These are phyloP conservation scores for Oscheius sp. DNA, from an alignment of 2,888 invertebrate genomes.

Conservation along the genomic window DNA sequence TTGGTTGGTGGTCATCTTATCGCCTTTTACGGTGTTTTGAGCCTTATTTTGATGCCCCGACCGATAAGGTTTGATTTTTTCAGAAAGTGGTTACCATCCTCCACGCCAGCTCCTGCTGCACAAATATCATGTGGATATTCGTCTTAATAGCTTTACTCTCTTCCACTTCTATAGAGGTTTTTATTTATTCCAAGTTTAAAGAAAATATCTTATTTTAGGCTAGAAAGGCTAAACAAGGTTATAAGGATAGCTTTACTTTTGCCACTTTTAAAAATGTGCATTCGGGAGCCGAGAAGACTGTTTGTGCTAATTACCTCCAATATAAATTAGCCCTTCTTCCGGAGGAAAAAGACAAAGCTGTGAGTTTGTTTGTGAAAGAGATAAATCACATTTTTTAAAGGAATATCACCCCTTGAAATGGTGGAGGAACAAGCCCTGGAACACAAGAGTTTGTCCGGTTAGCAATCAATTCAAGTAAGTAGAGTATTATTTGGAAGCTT, in stretches of 20 bases:
- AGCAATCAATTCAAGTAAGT: neutral
- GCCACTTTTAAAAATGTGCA: neutral
- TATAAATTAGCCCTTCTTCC: constrained; percentile 39
- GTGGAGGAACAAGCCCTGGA: constrained; percentile 26
- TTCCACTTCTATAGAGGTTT: neutral
- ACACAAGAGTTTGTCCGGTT: constrained; percentile 34
- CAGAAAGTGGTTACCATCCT: too few relatives aligned
- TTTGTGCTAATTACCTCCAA: constrained; percentile 66
- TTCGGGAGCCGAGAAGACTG: constrained; percentile 7
- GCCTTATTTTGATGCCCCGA: too few relatives aligned
- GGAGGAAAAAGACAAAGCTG: constrained; percentile 34
- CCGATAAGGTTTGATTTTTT: too few relatives aligned
- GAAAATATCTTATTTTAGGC: constrained; percentile 21
- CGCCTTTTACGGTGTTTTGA: too few relatives aligned
- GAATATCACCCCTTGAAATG: constrained; percentile 17
- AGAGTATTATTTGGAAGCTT: neutral
- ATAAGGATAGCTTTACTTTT: constrained; percentile 16
- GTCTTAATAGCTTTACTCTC: constrained; percentile 17
- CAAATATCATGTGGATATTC: constrained; percentile 20
- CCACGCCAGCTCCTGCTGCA: too few relatives aligned
- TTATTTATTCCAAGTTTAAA: neutral
- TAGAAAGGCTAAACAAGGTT: constrained; percentile 1
- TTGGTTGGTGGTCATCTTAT: too few relatives aligned
- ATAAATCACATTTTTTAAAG: constrained; percentile 15
- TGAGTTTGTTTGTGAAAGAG: neutral